Conservation (phyloP, 2,888 invertebrate species). For the Lepas anatifera region DNA sequence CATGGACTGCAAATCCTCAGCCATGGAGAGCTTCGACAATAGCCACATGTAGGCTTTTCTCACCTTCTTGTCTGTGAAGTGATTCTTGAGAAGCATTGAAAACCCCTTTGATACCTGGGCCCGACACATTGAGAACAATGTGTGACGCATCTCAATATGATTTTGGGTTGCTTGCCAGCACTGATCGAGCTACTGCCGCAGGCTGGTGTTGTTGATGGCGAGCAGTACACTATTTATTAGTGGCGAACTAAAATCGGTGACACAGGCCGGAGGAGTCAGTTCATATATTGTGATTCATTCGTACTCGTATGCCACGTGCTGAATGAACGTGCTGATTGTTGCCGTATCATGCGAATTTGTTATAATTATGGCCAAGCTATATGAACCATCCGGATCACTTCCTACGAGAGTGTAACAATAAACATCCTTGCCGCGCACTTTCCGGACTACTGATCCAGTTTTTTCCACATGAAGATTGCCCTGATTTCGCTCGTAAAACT, state of each 20-base stretch:
- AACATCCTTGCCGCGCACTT: not conserved
- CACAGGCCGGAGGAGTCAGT: not conserved
- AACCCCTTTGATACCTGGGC: not conserved
- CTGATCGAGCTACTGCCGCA: not conserved
- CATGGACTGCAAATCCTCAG: not conserved
- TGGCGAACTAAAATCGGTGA: not conserved
- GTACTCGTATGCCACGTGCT: not conserved
- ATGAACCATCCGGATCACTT: not conserved
- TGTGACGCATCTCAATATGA: not conserved
- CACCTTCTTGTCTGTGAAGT: not conserved
- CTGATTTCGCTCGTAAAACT: not conserved
- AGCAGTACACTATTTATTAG: not conserved
- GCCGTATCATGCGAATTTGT: not conserved
- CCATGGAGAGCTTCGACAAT: not conserved
- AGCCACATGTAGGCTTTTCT: not conserved
- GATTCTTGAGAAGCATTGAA: not conserved
- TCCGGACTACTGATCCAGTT: not conserved
- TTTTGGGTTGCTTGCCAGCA: not conserved
- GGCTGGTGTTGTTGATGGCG: not conserved
- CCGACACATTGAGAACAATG: not conserved
- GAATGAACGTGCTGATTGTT: not conserved
- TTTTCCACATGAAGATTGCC: not conserved
- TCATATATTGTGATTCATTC: not conserved
- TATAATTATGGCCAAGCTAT: not conserved
- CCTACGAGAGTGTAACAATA: not conserved